These are phyloP conservation scores for Heliocidaris erythrogramma DNA, from an alignment of 35 echinoderm and acorn worm species.

Conservation along the genomic window DNA sequence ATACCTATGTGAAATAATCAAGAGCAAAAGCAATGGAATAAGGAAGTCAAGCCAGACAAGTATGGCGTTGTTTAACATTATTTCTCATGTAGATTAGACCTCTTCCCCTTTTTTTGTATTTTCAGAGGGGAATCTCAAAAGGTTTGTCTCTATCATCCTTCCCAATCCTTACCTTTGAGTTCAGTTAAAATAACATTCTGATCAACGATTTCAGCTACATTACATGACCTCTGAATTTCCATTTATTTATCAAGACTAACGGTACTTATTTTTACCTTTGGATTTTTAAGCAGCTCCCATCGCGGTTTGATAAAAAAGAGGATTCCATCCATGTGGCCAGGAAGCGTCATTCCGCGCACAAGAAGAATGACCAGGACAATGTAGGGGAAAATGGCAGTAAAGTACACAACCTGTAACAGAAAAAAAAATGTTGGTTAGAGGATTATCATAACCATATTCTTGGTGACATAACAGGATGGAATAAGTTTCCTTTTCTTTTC, in stretches of 20 bases:
- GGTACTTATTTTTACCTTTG: conserved; percentile 66
- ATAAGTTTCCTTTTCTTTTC: not conserved
- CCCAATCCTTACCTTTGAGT: too few relatives aligned
- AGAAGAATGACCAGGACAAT: conserved; percentile 83
- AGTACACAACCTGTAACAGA: conserved; percentile 81
- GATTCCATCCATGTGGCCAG: conserved; percentile 67
- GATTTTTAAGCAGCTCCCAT: conserved; percentile 79
- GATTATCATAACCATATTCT: not conserved
- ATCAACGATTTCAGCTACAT: too few relatives aligned
- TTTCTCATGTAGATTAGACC: too few relatives aligned
- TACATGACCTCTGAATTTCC: not conserved
- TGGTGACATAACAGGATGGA: not conserved
- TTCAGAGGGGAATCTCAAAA: too few relatives aligned
- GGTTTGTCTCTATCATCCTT: too few relatives aligned
- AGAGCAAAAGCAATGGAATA: not conserved
- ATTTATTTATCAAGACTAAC: not conserved
- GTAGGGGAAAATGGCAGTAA: conserved; percentile 94
- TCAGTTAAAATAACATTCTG: too few relatives aligned
- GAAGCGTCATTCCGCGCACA: conserved; percentile 81
- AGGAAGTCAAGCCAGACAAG: too few relatives aligned
- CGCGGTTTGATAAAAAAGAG: conserved; percentile 80
- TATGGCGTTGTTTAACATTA: too few relatives aligned
- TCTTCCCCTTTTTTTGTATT: too few relatives aligned
- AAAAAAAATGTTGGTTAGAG: not conserved
- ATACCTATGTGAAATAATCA: conserved; percentile 61